These are phyloP conservation scores for Platysteira castanea DNA, from an alignment of 2,113 vertebrate species.

Conservation along the genomic window DNA sequence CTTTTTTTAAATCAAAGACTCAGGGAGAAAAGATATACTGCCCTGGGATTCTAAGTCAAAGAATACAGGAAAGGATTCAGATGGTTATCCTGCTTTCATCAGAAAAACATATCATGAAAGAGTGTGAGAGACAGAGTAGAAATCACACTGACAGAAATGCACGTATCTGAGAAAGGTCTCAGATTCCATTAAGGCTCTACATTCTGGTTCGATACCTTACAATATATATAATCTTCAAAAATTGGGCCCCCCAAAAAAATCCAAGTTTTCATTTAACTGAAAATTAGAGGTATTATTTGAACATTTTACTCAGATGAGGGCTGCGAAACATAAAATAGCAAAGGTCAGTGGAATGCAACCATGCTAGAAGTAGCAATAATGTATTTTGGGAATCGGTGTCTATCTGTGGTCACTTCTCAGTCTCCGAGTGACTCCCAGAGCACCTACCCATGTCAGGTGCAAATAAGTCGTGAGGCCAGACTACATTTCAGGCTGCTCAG, in stretches of 20 bases:
- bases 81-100: neutral
- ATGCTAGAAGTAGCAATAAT: neutral
- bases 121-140: neutral
- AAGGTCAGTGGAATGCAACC: neutral
- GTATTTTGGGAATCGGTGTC: neutral
- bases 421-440: neutral
- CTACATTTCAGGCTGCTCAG: neutral
- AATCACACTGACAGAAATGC: neutral
- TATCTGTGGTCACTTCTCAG: neutral
- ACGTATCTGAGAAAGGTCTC: neutral
- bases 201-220: neutral
- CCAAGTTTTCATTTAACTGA: neutral
- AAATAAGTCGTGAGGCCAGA: fast-evolving
- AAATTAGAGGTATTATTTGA: neutral
- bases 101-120: neutral
- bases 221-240: neutral
- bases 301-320: neutral
- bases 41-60: neutral
- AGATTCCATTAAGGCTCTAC: neutral
- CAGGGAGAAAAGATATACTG: neutral
- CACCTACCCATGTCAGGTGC: neutral
- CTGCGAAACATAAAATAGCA: neutral
- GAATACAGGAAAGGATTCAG: neutral
- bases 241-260: fast-evolving
- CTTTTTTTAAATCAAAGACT: neutral